These are phyloP conservation scores for Morelia viridis DNA, from an alignment of 2,797 vertebrate genomes.

Conservation along the genomic window DNA sequence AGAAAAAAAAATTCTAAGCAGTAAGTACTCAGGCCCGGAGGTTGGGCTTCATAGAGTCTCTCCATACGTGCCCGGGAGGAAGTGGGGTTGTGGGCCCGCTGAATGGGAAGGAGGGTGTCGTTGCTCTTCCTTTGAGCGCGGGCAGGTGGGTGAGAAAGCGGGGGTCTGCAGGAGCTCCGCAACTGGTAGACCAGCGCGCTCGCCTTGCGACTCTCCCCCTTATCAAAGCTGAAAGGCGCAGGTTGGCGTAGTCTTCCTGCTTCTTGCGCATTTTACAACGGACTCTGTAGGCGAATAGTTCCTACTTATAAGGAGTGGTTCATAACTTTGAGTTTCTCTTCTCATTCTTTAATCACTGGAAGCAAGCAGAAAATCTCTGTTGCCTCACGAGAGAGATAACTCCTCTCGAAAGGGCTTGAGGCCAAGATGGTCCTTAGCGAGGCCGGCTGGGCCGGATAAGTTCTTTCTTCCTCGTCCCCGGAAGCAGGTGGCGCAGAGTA, in stretches of 20 bases:
- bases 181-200: not conserved
- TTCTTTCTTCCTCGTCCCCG: not conserved
- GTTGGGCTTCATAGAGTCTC: not conserved
- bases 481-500: constrained; percentile 6
- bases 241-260: not conserved
- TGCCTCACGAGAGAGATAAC: not conserved
- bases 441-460: not conserved
- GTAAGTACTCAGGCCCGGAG: not conserved
- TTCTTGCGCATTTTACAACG: not conserved
- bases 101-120: not conserved
- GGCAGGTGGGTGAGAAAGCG: not conserved
- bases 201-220: not conserved
- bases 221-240: not conserved
- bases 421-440: not conserved
- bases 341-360: not conserved
- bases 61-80: not conserved
- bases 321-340: not conserved
- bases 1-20: not conserved
- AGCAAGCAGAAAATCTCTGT: not conserved
- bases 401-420: too few species aligned
- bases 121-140: not conserved
- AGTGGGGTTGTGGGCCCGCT: not conserved
- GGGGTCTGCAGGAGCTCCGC: not conserved
- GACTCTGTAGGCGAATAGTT: not conserved
- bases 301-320: not conserved